Evolutionary conservation across 1,140 invertebrate genomes (phyloP), one percentile per base, ranked within the genome.

Genomic region (Trichogramma pretiosum): DNA sequence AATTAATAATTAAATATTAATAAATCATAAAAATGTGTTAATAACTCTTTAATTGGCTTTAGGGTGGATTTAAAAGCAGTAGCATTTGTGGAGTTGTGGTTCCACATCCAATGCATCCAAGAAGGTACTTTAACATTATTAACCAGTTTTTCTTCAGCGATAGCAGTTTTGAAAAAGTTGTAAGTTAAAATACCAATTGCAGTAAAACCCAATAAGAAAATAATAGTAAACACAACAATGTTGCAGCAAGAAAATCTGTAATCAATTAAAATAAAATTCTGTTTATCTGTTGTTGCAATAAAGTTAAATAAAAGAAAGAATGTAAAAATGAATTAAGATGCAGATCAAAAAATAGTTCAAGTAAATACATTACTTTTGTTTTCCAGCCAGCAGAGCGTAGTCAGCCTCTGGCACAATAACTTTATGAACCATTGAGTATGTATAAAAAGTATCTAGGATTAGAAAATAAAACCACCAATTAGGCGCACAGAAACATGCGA

Each of bases 381-480:
- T 50, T 45, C 36, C 30, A 39, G 26, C 35, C 17, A 48, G 33
- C 28, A 45, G 24, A 32, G 36, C 34, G 26, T 50, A 50, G 13
- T 39, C 28, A 16, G 26, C 19, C 24, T 50, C 21, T 9, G 35
- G 22, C 36, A 39, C 30, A 45, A 50, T 24, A 24, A 39, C 36
- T 18, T 46, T 46, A n/a, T 51, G 36, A 51, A 46, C 43, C 37
- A 46, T 46, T 49, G 46, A 47, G 11, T 40, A n/a, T 5, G 24
- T 28, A 11, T 28, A 28, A 11, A 28, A n/a, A n/a, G n/a, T n/a
- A n/a, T n/a, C n/a, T n/a, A n/a, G n/a, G n/a, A n/a, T n/a, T n/a
- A n/a, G n/a, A n/a, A n/a, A n/a, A n/a, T n/a, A n/a, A n/a, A n/a
- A n/a, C n/a, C n/a, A n/a, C n/a, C n/a, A n/a, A n/a, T n/a, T n/a